These are phyloP conservation scores for Callocephalon fimbriatum DNA, from an alignment of 2,113 vertebrate species.

Conservation along the genomic window DNA sequence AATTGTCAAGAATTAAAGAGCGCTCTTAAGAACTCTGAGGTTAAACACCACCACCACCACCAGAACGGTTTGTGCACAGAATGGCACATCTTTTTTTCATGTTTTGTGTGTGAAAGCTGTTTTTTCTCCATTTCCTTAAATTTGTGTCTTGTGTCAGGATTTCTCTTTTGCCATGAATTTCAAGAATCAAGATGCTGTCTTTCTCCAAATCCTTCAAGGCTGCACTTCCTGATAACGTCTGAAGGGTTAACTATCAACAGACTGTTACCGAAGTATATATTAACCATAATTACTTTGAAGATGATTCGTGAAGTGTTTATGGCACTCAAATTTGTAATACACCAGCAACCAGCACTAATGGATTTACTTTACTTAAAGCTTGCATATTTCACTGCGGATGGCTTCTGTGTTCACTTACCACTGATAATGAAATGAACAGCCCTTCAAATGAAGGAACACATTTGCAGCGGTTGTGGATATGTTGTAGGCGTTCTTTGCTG, in stretches of 20 bases:
- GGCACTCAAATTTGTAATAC: background rate
- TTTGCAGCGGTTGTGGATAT: conserved; percentile 12
- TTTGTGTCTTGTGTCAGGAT: background rate
- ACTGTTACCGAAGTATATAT: background rate
- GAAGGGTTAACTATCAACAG: background rate
- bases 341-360: background rate
- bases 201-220: background rate
- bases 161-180: background rate
- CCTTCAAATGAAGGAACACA: background rate
- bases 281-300: background rate
- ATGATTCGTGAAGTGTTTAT: background rate
- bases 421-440: conserved; percentile 44
- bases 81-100: rapidly evolving
- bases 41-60: background rate
- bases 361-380: background rate
- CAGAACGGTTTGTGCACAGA: background rate
- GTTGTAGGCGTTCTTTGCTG: background rate
- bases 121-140: background rate
- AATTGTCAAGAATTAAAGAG: background rate
- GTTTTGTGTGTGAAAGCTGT: background rate
- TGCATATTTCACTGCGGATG: conserved; percentile 40
- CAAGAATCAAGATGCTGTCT: background rate
- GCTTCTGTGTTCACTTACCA: conserved; percentile 40
- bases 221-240: background rate
- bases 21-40: background rate